These are phyloP conservation scores for Pionites leucogaster DNA, from an alignment of 2,113 vertebrate genomes.

Conservation along the genomic window DNA sequence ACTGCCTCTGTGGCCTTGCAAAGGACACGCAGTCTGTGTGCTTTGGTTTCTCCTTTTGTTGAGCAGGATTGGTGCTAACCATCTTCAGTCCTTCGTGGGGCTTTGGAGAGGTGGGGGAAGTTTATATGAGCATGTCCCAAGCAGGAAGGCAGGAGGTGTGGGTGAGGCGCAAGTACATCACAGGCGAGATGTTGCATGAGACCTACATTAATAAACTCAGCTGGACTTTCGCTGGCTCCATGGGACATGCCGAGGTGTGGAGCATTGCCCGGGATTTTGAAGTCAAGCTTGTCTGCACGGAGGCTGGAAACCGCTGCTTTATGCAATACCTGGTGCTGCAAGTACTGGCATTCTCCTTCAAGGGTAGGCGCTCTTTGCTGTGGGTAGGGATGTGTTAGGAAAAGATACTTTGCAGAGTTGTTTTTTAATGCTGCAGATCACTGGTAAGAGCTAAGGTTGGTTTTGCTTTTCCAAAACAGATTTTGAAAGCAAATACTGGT, in stretches of 20 bases:
- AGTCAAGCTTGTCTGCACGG: neutral
- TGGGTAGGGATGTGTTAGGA: neutral
- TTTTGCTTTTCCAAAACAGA: neutral
- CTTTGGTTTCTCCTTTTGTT: neutral
- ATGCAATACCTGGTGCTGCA: neutral
- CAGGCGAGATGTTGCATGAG: neutral
- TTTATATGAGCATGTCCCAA: rapidly evolving
- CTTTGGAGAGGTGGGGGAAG: neutral
- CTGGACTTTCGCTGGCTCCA: neutral
- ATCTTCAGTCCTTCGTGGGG: neutral
- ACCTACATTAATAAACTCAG: neutral
- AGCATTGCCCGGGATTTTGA: neutral
- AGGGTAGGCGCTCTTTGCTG: neutral
- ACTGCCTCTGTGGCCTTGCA: neutral
- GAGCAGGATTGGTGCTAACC: neutral
- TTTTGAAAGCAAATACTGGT: neutral
- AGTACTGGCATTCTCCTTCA: neutral
- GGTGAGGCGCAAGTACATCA: neutral
- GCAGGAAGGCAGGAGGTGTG: neutral
- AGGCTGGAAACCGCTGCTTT: neutral
- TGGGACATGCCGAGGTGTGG: neutral
- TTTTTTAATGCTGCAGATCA: neutral
- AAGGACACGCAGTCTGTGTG: neutral
- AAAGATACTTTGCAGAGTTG: neutral
- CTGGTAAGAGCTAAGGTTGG: neutral